Base-by-base conservation (phyloP, 1,140 invertebrate species). In the Orussus abietinus region DNA sequence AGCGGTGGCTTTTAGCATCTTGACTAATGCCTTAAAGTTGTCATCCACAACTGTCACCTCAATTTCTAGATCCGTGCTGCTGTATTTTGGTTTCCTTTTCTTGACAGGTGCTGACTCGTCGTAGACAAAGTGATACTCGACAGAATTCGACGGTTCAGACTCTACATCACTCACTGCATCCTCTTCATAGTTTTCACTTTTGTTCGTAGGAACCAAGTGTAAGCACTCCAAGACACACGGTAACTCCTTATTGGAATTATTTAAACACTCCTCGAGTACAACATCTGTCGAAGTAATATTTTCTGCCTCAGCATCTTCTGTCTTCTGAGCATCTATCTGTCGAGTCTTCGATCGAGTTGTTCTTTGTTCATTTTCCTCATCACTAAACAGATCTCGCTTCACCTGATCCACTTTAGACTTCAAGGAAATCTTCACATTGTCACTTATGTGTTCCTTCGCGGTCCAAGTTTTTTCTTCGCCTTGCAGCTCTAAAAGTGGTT, bases 341-440 rank as follows among this genome's bases (percentile, higher is more conserved):
- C 49, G 39, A 1, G 36, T 50, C 13, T 13, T 55, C 4, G 52
- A 56, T 5, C 53, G 48, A 4, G 56, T 59, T 15, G 57, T 59
- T 10, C 45, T 54, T n/a, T 59, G 53, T 20, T 70, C 61, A 9
- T 44, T 54, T 38, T 70, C 67, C 0, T 71, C 66, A n/a, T 69
- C 66, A 32, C 59, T 69, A 14, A 73, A 73, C 6, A 73, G 49
- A 37, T 73, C 69, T 11, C 70, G 49, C 20, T 69, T 73, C 0
- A 73, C 55, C 35, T 57, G 53, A 36, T 73, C 66, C 0, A 71
- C 62, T 13, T 69, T 72, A 0, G 52, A 30, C 5, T 64, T 69
- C 0, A 50, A n/a, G n/a, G n/a, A n/a, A n/a, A n/a, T n/a, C n/a
- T 57, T 57, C 9, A 31, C 13, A 9, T 59, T 53, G 7, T 46